Evolutionary conservation across 2,888 invertebrate genomes (phyloP).

Genomic region (Melieria picta): DNA sequence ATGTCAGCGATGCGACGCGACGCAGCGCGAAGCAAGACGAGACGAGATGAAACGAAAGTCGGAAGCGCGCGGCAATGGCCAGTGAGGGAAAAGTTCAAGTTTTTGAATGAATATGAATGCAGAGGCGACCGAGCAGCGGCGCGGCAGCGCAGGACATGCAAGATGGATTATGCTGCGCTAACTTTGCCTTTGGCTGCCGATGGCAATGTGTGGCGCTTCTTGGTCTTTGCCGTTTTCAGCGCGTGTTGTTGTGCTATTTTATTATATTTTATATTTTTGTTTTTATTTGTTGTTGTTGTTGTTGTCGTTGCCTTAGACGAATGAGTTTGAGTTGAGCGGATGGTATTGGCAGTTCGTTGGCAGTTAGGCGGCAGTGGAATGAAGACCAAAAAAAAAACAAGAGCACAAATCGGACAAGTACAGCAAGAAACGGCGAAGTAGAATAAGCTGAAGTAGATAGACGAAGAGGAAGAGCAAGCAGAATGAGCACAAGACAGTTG

Average conservation of each 20-base stretch:
- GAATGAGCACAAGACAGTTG: slow-evolving; percentile 28
- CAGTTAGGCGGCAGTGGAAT: too few species aligned
- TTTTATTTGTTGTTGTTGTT: neutral
- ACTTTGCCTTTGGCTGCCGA: slow-evolving; percentile 22
- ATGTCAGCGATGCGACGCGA: neutral
- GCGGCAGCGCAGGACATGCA: slow-evolving; percentile 21
- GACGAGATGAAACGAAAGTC: slow-evolving; percentile 13
- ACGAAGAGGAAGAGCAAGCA: neutral
- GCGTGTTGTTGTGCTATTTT: neutral
- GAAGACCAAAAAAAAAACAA: too few species aligned
- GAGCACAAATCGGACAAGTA: slow-evolving; percentile 24
- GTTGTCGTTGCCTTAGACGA: slow-evolving; percentile 11
- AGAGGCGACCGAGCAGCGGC: neutral
- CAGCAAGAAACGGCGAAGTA: neutral
- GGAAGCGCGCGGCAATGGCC: slow-evolving; percentile 5
- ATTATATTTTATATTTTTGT: too few species aligned
- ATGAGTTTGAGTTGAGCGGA: too few species aligned
- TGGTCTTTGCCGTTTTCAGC: slow-evolving; percentile 4
- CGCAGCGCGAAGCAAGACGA: too few species aligned
- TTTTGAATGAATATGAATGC: neutral
- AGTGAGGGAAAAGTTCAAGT: slow-evolving; percentile 2
- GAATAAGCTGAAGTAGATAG: too few species aligned
- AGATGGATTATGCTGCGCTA: slow-evolving; percentile 30
- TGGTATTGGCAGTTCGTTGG: neutral
- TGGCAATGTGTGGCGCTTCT: neutral